phyloP scores from a whole-genome alignment of 2,888 invertebrate genomes.

The Ectobius pallidus region DNA sequence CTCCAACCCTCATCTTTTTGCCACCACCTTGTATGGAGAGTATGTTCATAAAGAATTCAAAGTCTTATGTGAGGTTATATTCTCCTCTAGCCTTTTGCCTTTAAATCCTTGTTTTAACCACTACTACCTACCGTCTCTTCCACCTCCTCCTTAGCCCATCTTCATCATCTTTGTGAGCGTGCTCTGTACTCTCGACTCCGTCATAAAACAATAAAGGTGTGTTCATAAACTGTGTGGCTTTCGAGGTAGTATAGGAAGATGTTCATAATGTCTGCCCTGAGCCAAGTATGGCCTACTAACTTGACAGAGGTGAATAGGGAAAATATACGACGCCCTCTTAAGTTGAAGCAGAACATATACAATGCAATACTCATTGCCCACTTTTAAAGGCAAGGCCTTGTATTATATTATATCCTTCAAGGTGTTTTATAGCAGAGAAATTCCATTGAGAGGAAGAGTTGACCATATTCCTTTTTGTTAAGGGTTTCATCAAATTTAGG shows the following conservation, averaged over 20 bases:
- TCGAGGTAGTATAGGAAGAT: slow-evolving; percentile 22
- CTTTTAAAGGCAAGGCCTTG: too few relatives aligned
- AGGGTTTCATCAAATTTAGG: too few relatives aligned
- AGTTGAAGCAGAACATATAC: background rate
- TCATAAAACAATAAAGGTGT: slow-evolving; percentile 31
- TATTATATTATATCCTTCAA: too few relatives aligned
- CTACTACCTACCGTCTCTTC: slow-evolving; percentile 6
- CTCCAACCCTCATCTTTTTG: background rate
- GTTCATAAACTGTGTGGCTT: slow-evolving; percentile 24
- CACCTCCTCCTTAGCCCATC: slow-evolving; percentile 18
- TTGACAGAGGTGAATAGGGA: slow-evolving; percentile 10
- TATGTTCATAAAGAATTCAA: slow-evolving; percentile 30
- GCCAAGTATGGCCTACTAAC: slow-evolving; percentile 29
- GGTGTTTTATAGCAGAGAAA: too few relatives aligned
- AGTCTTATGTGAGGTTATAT: slow-evolving; percentile 23
- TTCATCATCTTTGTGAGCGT: slow-evolving; percentile 30
- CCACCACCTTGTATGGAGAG: slow-evolving; percentile 19
- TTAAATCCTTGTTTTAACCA: slow-evolving; percentile 32
- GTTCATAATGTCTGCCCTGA: slow-evolving; percentile 30
- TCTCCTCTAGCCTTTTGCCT: slow-evolving; percentile 30
- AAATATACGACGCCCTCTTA: slow-evolving; percentile 3
- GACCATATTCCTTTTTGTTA: too few relatives aligned
- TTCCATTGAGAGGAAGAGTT: too few relatives aligned
- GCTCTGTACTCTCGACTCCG: slow-evolving; percentile 24
- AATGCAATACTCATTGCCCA: background rate